These are phyloP conservation scores for Omphaloscelis lunosa DNA, from an alignment of 2,888 invertebrate species.

Conservation along the genomic window DNA sequence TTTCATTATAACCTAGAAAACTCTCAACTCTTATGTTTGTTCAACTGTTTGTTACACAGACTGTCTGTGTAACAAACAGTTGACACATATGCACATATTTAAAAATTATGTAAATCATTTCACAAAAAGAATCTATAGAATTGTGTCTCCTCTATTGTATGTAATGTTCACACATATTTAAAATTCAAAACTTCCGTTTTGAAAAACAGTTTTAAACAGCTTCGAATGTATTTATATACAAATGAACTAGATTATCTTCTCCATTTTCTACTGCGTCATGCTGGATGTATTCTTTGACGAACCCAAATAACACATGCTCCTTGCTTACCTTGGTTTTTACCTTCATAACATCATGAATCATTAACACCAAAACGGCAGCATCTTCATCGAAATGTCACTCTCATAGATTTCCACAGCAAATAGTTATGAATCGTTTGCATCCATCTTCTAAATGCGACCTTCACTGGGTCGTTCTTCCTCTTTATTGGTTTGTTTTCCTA, in stretches of 20 bases:
- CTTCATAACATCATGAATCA: not conserved
- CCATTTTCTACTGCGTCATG: not conserved
- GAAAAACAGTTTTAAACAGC: not conserved
- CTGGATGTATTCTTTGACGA: not conserved
- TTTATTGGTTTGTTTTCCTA: constrained; percentile 15
- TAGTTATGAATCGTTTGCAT: constrained; percentile 4
- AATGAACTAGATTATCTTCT: not conserved
- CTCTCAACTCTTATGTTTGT: constrained; percentile 2
- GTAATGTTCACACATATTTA: not conserved
- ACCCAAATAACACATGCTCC: not conserved
- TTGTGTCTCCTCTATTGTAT: constrained; percentile 6
- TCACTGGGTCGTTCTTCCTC: constrained; percentile 3
- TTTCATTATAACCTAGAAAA: not conserved
- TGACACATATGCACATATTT: not conserved
- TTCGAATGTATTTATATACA: not conserved
- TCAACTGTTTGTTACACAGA: not conserved
- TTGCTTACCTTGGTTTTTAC: not conserved
- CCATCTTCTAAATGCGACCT: constrained; percentile 15
- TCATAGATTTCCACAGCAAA: not conserved
- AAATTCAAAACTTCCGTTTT: constrained; percentile 7
- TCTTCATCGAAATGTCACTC: not conserved
- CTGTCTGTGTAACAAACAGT: no score
- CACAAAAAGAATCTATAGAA: constrained; percentile 7
- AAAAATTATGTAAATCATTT: constrained; percentile 13
- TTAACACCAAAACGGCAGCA: not conserved